Base-by-base conservation (phyloP, 2,113 vertebrate genomes). In the Aptenodytes forsteri region DNA sequence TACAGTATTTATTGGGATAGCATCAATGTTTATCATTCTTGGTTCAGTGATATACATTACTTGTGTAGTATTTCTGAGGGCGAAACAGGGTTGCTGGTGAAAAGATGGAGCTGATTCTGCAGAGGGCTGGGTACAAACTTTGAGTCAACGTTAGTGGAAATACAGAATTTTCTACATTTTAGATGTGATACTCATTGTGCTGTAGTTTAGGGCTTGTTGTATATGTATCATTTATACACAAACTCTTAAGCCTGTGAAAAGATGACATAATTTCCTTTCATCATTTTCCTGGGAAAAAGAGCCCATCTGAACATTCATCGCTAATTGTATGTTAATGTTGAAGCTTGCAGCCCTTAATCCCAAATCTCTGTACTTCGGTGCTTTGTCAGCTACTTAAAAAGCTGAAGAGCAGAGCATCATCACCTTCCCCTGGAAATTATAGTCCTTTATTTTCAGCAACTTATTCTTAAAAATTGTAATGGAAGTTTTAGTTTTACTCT, bases 1-100 rank as follows among this genome's bases (percentile, higher is more conserved):
- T 71, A 32, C 32, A 91, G 49, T 75, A 95, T 96, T 96, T 95
- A 89, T 82, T 79, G 49, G 50, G 62, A 79, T 64, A 97, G 29
- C 44, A 91, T 85, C 80, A 69, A 32, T 92, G 56, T 92, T 96
- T 87, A 91, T 69, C 49, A 79, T 89, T 96, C 77, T 85, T 87
- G 40, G 18, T 76, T 92, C 30, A 69, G 16, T 59, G 26, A 71
- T 20, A 59, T 46, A 77, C 32, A n/a, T 81, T 62, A 83, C 6
- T 69, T 27, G 15, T 30, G 13, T 20, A 84, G 13, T 30, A 56
- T 83, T 94, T 93, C 54, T 87, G 61, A 62, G 36, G 40, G 16
- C 87, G 18, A 62, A 61, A 56, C 6, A 42, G 15, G 11, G 8
- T 42, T 64, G 10, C 10, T 61, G 14, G 18, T 56, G 23, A 62